phyloP scores from a whole-genome alignment of 1,140 invertebrate genomes.

The Drosophila pandora region DNA sequence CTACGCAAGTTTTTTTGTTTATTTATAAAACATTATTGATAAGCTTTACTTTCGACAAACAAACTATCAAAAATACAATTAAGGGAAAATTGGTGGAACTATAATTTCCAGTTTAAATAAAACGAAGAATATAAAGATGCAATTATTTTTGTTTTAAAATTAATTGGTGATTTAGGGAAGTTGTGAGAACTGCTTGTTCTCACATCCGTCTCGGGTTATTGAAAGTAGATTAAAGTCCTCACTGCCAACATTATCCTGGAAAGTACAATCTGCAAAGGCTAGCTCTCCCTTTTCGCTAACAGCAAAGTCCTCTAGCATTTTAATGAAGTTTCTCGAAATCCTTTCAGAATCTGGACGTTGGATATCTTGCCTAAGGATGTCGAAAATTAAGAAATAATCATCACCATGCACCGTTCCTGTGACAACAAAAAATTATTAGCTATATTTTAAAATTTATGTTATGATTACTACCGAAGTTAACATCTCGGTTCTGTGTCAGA shows the following conservation, averaged over 20 bases:
- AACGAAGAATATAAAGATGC: too few species aligned
- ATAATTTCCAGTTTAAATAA: too few species aligned
- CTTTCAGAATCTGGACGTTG: conserved; percentile 36
- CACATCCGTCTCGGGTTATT: conserved; percentile 20
- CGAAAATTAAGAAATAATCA: conserved; percentile 59
- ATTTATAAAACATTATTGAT: not conserved
- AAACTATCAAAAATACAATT: too few species aligned
- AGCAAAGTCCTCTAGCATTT: conserved; percentile 55
- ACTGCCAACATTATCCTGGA: conserved; percentile 29
- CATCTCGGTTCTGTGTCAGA: conserved; percentile 31
- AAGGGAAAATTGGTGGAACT: not conserved
- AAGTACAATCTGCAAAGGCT: conserved; percentile 27
- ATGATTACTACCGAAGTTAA: conserved; percentile 43
- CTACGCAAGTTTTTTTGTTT: too few species aligned
- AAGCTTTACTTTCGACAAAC: not conserved
- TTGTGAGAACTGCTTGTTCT: conserved; percentile 21
- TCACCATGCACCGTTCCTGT: conserved; percentile 63
- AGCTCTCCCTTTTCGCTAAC: not conserved
- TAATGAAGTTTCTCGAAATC: conserved; percentile 51
- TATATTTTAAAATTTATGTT: not conserved
- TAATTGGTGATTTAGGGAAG: conserved; percentile 23
- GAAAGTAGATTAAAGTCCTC: conserved; percentile 12
- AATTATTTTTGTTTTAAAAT: not conserved
- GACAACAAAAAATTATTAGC: not conserved
- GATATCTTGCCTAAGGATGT: not conserved